Evolutionary conservation across 2,797 vertebrate genomes (phyloP), one percentile per base, ranked within the genome.

Genomic region (Poecile montanus): DNA sequence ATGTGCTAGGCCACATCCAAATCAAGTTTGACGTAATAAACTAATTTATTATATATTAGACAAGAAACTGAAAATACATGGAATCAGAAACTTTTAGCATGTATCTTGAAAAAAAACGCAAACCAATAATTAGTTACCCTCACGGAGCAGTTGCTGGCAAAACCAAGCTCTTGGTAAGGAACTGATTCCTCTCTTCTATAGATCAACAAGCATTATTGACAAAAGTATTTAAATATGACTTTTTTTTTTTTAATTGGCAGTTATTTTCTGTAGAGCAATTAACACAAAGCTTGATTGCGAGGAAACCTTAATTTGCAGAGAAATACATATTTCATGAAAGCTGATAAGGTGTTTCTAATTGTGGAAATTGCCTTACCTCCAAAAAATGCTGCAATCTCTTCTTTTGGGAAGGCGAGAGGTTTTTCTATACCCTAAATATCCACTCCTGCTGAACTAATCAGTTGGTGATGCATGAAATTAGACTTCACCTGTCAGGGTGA

Each of bases 261-360:
- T 34, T 84, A 80, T 87, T 86, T 85, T 63, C 57, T 61, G 34
- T n/a, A 56, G 20, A 89, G 67, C 50, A 92, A 85, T 81, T 57
- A 86, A 90, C 36, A 53, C 83, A 79, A 83, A 65, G 11, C 51
- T 62, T 77, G 53, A 85, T 84, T 85, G 29, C 34, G 1, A 81
- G 58, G 45, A 91, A 86, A 88, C 29, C 44, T 71, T 70, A 22
- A 88, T 89, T 86, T 84, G 48, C 38, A 50, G 57, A 63, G 34
- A 82, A 79, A 85, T 86, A 82, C 51, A 45, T 54, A 82, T 85
- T 85, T 85, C 82, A 90, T 77, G 58, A 90, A 87, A 83, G 42
- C 50, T 85, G 36, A 83, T 73, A 44, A 89, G 54, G 29, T 67
- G 45, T 47, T 95, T 85, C 66, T 83, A 91, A 82, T 44, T 94